These are phyloP conservation scores for Rutpela maculata DNA, from an alignment of 2,888 invertebrate genomes.

Conservation along the genomic window DNA sequence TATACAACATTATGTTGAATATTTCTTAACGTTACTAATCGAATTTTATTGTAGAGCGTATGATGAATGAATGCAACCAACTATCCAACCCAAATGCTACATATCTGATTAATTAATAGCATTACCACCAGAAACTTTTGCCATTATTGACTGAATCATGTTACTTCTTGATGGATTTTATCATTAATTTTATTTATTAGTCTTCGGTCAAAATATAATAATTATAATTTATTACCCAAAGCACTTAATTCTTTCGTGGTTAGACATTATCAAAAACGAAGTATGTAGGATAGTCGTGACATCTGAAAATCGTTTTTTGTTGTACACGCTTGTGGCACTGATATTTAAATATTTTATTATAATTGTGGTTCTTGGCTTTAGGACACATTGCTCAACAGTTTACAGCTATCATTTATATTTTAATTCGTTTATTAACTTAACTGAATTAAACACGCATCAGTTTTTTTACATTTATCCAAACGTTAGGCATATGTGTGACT, in stretches of 20 bases:
- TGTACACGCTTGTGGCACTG: not conserved
- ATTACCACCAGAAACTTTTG: slow-evolving; percentile 46
- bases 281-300: slow-evolving; percentile 28
- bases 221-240: slow-evolving; percentile 38
- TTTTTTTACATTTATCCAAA: not conserved
- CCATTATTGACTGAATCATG: slow-evolving; percentile 48
- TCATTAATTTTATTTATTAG: slow-evolving; percentile 52
- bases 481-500: not conserved
- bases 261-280: slow-evolving; percentile 23
- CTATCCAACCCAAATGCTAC: slow-evolving; percentile 49
- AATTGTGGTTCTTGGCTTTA: not conserved
- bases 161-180: slow-evolving; percentile 41
- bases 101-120: slow-evolving; percentile 50
- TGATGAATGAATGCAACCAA: slow-evolving; percentile 53
- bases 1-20: slow-evolving; percentile 49
- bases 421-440: not conserved
- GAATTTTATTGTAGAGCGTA: slow-evolving; percentile 53
- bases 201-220: slow-evolving; percentile 40
- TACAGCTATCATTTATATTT: not conserved
- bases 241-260: slow-evolving; percentile 30
- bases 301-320: slow-evolving; percentile 15
- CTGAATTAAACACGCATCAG: not conserved
- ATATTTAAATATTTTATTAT: slow-evolving; percentile 16
- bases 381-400: slow-evolving; percentile 1
- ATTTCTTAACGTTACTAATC: slow-evolving; percentile 51